Conservation (phyloP, 2,888 invertebrate species). For the Limnephilus marmoratus region DNA sequence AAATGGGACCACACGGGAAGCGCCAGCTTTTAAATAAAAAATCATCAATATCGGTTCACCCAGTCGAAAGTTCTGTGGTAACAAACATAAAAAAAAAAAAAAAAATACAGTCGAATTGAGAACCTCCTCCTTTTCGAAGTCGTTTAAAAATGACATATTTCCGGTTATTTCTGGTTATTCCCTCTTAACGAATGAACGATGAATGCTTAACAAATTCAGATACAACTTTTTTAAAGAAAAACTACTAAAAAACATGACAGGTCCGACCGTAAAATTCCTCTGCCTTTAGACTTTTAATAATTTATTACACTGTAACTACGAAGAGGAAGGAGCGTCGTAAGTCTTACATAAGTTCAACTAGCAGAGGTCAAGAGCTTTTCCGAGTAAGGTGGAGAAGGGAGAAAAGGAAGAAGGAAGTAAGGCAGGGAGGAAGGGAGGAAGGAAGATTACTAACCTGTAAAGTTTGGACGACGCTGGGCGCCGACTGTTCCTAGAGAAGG, state of each 20-base stretch:
- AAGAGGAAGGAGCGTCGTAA: neutral
- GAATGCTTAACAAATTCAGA: neutral
- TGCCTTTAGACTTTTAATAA: neutral
- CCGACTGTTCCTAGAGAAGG: constrained; percentile 24
- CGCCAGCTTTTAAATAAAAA: too few species aligned
- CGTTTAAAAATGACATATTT: too few species aligned
- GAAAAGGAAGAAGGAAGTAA: neutral
- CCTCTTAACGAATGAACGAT: too few species aligned
- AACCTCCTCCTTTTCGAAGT: too few species aligned
- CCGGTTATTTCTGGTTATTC: too few species aligned
- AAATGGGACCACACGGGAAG: too few species aligned
- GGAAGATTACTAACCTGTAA: constrained; percentile 36
- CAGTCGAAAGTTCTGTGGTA: too few species aligned
- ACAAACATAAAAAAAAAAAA: too few species aligned
- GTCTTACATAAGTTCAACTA: neutral
- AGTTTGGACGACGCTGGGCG: constrained; percentile 48
- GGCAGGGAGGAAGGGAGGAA: neutral
- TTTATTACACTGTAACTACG: neutral
- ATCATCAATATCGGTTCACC: too few species aligned
- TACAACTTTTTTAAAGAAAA: neutral
- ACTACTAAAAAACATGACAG: neutral
- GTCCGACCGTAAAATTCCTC: neutral
- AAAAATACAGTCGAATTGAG: too few species aligned
- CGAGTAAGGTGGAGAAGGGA: neutral
- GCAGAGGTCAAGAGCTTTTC: neutral